These are phyloP conservation scores for Sinocyclocheilus rhinocerous DNA, from an alignment of 2,113 vertebrate species.

Conservation along the genomic window DNA sequence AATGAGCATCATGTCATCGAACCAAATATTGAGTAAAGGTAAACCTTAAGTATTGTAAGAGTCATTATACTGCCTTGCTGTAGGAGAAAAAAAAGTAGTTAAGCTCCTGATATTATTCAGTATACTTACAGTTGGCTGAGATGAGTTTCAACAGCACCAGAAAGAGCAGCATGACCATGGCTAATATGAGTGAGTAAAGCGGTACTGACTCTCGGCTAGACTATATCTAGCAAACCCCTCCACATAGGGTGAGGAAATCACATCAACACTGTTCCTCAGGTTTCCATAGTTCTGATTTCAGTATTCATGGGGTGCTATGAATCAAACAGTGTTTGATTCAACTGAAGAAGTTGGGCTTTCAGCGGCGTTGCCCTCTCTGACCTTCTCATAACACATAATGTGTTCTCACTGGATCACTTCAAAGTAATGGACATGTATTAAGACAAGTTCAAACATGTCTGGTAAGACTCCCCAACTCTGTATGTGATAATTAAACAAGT, in stretches of 20 bases:
- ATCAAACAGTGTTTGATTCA: conserved; percentile 56
- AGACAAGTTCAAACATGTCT: not conserved
- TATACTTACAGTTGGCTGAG: conserved; percentile 63
- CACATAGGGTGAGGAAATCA: conserved; percentile 11
- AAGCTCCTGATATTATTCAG: not conserved
- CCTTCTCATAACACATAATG: conserved; percentile 17
- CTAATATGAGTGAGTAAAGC: not conserved
- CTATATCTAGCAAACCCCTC: conserved; percentile 4
- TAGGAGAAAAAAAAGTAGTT: not conserved
- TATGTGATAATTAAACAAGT: not conserved
- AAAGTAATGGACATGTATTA: not conserved
- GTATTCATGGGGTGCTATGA: conserved; percentile 21
- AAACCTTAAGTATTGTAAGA: not conserved
- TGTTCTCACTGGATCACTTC: not conserved
- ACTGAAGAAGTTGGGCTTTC: conserved; percentile 42
- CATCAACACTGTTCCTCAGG: conserved; percentile 42
- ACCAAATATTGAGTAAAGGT: not conserved
- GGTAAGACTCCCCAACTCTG: not conserved
- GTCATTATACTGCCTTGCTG: not conserved
- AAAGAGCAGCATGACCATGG: conserved; percentile 50
- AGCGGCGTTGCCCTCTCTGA: not conserved
- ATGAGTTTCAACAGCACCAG: conserved; percentile 55
- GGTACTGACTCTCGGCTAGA: not conserved
- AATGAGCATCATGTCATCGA: not conserved
- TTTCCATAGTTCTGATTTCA: conserved; percentile 64